Base-by-base conservation (phyloP, 2,797 vertebrate species). In the Chiropotes sagulatus region DNA sequence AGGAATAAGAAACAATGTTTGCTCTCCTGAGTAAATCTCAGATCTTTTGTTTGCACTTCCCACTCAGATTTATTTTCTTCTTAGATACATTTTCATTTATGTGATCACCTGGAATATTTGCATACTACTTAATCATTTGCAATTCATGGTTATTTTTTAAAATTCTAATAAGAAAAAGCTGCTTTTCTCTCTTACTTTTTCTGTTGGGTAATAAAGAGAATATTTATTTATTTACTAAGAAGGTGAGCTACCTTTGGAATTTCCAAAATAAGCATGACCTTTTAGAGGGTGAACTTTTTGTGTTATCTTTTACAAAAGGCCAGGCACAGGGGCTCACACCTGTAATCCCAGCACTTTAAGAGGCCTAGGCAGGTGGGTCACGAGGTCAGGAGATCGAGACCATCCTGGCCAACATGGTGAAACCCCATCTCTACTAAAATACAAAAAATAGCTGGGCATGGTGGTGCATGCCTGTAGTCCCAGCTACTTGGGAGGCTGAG, bases 71-170 rank as follows among this genome's bases (percentile, higher is more conserved):
- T 36, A 54, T 61, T 61, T 95, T 96, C 73, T 93, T 88, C 36
- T 52, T 88, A 61, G 64, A 46, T 4, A 28, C 28, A 46, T 79
- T 96, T 93, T 90, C 61, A 48, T 4, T 87, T 79, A 3, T 70
- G 24, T 93, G 17, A 54, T 85, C 41, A 57, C 33, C 39, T 39
- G 24, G 10, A 88, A 15, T 93, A 20, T 78, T 90, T 96, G 26
- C 80, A 33, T 90, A 8, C 80, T 86, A 79, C 33, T 95, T 96
- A 91, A 81, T 96, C 76, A 39, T 92, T 93, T 97, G 39, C 87
- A 80, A 75, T 88, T 95, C 30, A 8, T 91, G 58, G 41, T 46
- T 87, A 85, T 80, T 70, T 15, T 5, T 52, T 41, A 22, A 13
- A 64, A 6, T 90, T 80, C 79, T 28, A 89, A 2, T 39, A 89